phyloP scores from a whole-genome alignment of 2,888 invertebrate genomes.

The Scelioninae gen. 1 region DNA sequence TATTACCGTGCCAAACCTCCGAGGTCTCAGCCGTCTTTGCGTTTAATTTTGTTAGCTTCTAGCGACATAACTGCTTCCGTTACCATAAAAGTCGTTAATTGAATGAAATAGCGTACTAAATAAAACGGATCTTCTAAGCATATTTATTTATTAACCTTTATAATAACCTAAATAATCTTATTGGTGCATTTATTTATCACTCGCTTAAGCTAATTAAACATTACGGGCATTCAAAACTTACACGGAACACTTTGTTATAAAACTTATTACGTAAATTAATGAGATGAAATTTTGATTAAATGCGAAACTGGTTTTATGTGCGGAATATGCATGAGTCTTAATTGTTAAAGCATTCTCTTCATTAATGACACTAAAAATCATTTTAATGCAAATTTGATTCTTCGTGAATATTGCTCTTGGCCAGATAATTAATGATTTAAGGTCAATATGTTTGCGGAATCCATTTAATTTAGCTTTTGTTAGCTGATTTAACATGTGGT shows the following conservation, averaged over 20 bases:
- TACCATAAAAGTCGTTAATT: conserved; percentile 48
- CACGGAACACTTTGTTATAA: conserved; percentile 13
- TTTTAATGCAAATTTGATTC: conserved; percentile 18
- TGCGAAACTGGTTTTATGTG: conserved; percentile 28
- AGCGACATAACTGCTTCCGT: conserved; percentile 40
- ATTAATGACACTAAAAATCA: conserved; percentile 30
- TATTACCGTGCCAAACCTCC: conserved; percentile 55
- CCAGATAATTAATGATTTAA: background rate
- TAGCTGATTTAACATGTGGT: background rate
- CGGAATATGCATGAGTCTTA: conserved; percentile 40
- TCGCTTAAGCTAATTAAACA: conserved; percentile 11
- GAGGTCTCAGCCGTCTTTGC: conserved; percentile 52
- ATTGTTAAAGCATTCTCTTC: conserved; percentile 34
- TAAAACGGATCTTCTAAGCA: conserved; percentile 13
- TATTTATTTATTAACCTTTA: conserved; percentile 4
- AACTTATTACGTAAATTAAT: conserved; percentile 42
- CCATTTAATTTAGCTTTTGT: no score
- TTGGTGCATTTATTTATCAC: conserved; percentile 1
- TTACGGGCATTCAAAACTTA: conserved; percentile 12
- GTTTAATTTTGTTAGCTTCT: conserved; percentile 57
- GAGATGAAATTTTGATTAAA: conserved; percentile 37
- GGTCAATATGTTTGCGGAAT: background rate
- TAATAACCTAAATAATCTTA: conserved; percentile 6
- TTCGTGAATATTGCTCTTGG: background rate
- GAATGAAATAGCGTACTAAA: conserved; percentile 25